Percentiles rank a stretch among this genome's conserved stretches.
Conservation (phyloP, 2,113 vertebrate species). For the Hiodon alosoides region DNA sequence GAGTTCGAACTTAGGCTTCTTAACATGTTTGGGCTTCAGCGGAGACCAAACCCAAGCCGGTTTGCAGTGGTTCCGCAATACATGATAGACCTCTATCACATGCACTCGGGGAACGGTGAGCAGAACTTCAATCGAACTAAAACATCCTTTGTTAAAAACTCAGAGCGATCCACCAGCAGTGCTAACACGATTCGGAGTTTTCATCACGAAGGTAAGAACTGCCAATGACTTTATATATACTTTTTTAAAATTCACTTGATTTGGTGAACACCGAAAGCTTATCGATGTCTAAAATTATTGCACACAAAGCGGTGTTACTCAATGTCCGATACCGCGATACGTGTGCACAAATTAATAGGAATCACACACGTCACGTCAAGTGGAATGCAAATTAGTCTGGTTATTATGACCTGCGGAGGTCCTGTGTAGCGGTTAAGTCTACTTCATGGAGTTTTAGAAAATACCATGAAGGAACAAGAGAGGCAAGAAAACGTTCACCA, state of each 20-base stretch:
- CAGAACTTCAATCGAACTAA: slow-evolving; percentile 48
- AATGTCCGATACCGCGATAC: too few relatives aligned
- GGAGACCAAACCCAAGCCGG: slow-evolving; percentile 72
- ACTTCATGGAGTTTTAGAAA: too few relatives aligned
- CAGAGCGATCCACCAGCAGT: slow-evolving; percentile 69
- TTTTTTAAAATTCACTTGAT: not conserved
- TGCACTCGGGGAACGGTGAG: slow-evolving; percentile 64
- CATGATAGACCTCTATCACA: slow-evolving; percentile 75
- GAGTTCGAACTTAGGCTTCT: slow-evolving; percentile 77
- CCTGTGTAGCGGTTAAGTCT: too few relatives aligned
- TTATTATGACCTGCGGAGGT: too few relatives aligned
- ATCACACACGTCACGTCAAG: too few relatives aligned
- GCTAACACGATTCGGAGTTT: slow-evolving; percentile 81
- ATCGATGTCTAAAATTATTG: too few relatives aligned
- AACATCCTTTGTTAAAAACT: slow-evolving; percentile 50
- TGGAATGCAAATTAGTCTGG: too few relatives aligned
- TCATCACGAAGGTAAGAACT: slow-evolving; percentile 75
- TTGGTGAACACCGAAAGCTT: not conserved
- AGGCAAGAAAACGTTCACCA: too few relatives aligned
- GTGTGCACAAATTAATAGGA: too few relatives aligned
- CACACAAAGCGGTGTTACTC: too few relatives aligned
- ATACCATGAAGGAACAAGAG: too few relatives aligned
- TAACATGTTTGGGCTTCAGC: slow-evolving; percentile 77
- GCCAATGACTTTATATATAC: too few relatives aligned
- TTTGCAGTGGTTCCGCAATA: slow-evolving; percentile 73